These are phyloP conservation scores for Thalassophryne amazonica DNA, from an alignment of 2,797 vertebrate genomes.

Conservation along the genomic window DNA sequence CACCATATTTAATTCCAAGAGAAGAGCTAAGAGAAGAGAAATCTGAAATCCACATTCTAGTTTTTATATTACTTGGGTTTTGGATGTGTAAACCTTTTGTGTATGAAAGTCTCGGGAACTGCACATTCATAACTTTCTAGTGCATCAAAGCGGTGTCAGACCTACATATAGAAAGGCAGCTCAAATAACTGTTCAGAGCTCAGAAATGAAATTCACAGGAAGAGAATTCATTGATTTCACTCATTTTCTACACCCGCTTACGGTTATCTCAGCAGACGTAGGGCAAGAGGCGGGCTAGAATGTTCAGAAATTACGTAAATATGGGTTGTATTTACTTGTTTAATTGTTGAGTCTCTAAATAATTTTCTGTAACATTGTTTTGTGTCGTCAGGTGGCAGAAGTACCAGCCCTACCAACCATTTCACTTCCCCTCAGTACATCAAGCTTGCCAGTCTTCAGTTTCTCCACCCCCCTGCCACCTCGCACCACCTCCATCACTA, in stretches of 20 bases:
- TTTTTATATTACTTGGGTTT: no score
- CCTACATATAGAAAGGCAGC: background rate
- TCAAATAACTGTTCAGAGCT: no score
- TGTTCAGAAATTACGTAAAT: background rate
- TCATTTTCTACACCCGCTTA: no score
- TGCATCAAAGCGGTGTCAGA: background rate
- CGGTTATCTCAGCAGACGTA: no score
- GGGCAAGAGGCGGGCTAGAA: background rate
- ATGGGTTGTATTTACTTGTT: background rate
- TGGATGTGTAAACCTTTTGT: background rate
- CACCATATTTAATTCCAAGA: no score
- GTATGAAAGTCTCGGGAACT: background rate
- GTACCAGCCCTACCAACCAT: constrained; percentile 82
- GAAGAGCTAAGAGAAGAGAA: no score
- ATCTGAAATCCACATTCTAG: no score
- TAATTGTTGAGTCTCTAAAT: background rate
- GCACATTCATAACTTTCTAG: background rate
- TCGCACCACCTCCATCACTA: constrained; percentile 53
- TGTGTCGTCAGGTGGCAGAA: constrained; percentile 74
- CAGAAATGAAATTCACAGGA: no score
- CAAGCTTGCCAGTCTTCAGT: constrained; percentile 85
- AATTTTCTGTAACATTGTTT: background rate
- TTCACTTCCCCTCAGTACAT: constrained; percentile 85
- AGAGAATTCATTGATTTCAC: no score
- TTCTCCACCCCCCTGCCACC: constrained; percentile 77